Percentiles rank a stretch among this genome's conserved stretches.
Evolutionary conservation across 2,797 vertebrate species (phyloP).

Genomic region (Hippopotamyrus pictus): DNA sequence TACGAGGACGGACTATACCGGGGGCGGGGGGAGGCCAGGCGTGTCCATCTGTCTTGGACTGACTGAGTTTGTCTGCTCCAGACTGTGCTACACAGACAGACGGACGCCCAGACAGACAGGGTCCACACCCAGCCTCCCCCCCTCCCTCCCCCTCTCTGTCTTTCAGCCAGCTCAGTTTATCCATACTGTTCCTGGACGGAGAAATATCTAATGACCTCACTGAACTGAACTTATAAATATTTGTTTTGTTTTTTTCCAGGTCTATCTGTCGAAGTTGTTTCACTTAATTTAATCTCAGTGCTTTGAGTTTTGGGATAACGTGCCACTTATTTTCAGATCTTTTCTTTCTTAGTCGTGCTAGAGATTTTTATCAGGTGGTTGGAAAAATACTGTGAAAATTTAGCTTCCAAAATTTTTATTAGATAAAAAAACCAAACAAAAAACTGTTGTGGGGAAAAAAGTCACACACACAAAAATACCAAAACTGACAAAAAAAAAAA

Average conservation of each 20-base stretch:
- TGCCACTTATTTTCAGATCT: constrained; percentile 63
- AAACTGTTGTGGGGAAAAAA: constrained; percentile 52
- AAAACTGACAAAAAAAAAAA: constrained; percentile 43
- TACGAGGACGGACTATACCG: constrained; percentile 37
- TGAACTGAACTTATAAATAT: constrained; percentile 66
- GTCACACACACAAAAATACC: constrained; percentile 43
- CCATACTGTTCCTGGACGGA: constrained; percentile 67
- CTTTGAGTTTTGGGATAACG: constrained; percentile 63
- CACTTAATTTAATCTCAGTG: constrained; percentile 64
- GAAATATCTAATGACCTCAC: constrained; percentile 73
- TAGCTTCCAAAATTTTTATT: constrained; percentile 72
- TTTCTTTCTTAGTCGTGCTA: constrained; percentile 70
- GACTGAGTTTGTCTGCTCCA: constrained; percentile 34
- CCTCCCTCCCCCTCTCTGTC: constrained; percentile 42
- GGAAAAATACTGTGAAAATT: constrained; percentile 78
- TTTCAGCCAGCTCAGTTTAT: constrained; percentile 34
- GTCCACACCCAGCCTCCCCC: background rate
- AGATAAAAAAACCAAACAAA: constrained; percentile 53
- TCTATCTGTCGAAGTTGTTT: constrained; percentile 66
- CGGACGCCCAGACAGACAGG: constrained; percentile 12
- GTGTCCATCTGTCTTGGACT: constrained; percentile 37
- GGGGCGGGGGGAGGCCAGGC: constrained; percentile 44
- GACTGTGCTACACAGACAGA: constrained; percentile 37
- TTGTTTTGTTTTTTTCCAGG: constrained; percentile 59
- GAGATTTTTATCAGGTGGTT: constrained; percentile 79